Percentiles rank a stretch among this genome's conserved stretches.
These are phyloP conservation scores for Zygaena filipendulae DNA, from an alignment of 2,888 invertebrate species.

Conservation along the genomic window DNA sequence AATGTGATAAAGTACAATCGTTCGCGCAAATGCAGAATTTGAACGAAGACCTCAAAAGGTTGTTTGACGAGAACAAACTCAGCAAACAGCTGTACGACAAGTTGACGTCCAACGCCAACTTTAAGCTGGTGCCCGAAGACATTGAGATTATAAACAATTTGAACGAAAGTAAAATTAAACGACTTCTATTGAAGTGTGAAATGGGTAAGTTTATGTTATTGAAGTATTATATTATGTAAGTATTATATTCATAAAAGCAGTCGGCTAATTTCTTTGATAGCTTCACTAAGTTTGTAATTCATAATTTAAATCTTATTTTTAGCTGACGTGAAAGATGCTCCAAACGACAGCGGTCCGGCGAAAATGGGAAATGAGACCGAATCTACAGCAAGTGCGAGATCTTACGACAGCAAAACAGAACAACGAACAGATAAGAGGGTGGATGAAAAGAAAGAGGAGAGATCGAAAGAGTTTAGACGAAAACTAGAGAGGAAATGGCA, in stretches of 20 bases:
- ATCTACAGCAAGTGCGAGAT: too few relatives aligned
- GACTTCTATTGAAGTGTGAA: slow-evolving; percentile 41
- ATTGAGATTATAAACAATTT: slow-evolving; percentile 58
- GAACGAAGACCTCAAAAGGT: slow-evolving; percentile 31
- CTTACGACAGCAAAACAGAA: too few relatives aligned
- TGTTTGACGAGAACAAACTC: slow-evolving; percentile 48
- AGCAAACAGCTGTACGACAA: slow-evolving; percentile 46
- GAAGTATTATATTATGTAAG: not conserved
- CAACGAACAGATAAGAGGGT: slow-evolving; percentile 2
- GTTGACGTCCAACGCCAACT: slow-evolving; percentile 46
- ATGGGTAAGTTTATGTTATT: slow-evolving; percentile 35
- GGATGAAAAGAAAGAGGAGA: slow-evolving; percentile 11
- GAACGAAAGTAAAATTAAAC: slow-evolving; percentile 36
- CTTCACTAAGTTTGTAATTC: slow-evolving; percentile 3
- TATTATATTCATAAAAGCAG: too few relatives aligned
- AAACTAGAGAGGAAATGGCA: slow-evolving; percentile 40
- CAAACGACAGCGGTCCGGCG: too few relatives aligned
- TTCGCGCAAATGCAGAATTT: slow-evolving; percentile 26
- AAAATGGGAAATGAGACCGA: too few relatives aligned
- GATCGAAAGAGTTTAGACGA: slow-evolving; percentile 13
- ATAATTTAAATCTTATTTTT: slow-evolving; percentile 4
- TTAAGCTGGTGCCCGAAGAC: slow-evolving; percentile 52
- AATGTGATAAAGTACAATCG: slow-evolving; percentile 9
- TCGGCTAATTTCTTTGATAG: too few relatives aligned
- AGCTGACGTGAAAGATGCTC: too few relatives aligned